phyloP scores from a whole-genome alignment of 2,797 vertebrate genomes.

The Semaprochilodus insignis region DNA sequence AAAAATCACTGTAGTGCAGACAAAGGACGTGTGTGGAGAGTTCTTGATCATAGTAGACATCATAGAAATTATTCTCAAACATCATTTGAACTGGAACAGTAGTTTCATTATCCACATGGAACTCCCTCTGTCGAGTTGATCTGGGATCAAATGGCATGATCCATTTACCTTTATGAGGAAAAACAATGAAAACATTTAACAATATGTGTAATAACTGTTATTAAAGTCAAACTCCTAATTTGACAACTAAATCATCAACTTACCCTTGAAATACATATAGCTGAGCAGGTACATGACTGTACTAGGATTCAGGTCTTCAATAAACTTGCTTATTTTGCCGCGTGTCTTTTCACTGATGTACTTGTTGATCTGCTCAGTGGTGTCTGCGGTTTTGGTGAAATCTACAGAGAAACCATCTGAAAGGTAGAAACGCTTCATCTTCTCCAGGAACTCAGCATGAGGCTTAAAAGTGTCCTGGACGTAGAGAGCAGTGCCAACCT shows the following conservation, averaged over 20 bases:
- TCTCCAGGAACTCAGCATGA: constrained; percentile 75
- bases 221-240: too few relatives aligned
- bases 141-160: constrained; percentile 65
- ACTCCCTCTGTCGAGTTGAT: constrained; percentile 56
- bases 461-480: constrained; percentile 74
- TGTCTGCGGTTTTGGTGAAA: constrained; percentile 75
- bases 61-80: constrained; percentile 35
- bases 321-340: constrained; percentile 84
- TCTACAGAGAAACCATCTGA: constrained; percentile 80
- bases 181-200: neutral
- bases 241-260: constrained; percentile 43
- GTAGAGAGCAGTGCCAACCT: constrained; percentile 83
- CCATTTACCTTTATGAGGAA: constrained; percentile 74
- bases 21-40: constrained; percentile 71
- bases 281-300: constrained; percentile 87
- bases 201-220: too few relatives aligned
- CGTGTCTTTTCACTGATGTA: constrained; percentile 84
- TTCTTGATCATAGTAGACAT: constrained; percentile 64
- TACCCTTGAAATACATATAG: constrained; percentile 91
- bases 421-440: constrained; percentile 78
- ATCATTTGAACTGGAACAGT: constrained; percentile 80
- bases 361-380: constrained; percentile 80
- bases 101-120: constrained; percentile 68
- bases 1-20: constrained; percentile 74
- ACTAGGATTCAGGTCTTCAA: constrained; percentile 75